Conservation (phyloP, 1,140 invertebrate species). For the Orius insidiosus region DNA sequence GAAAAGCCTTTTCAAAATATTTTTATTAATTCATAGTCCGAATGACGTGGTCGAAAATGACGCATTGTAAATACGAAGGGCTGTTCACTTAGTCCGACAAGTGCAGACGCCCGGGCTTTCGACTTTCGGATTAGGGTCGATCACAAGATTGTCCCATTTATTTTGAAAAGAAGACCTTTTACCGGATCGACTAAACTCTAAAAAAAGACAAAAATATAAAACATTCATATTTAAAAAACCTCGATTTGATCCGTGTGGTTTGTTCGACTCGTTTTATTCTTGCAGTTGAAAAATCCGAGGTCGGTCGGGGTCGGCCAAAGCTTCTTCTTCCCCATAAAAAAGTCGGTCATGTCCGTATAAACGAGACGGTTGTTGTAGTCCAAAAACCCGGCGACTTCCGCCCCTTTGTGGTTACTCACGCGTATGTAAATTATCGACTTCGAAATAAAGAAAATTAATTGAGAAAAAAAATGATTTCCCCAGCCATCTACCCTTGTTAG, state of each 20-base stretch:
- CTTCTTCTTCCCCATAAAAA: conserved; percentile 43
- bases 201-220: conserved; percentile 18
- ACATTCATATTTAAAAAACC: conserved; percentile 19
- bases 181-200: conserved; percentile 43
- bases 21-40: conserved; percentile 22
- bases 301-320: conserved; percentile 43
- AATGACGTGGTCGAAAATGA: conserved; percentile 44
- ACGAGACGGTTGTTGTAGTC: conserved; percentile 52
- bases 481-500: not conserved
- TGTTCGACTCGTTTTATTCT: conserved; percentile 37
- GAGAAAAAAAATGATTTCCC: not conserved
- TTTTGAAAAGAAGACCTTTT: conserved; percentile 45
- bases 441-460: conserved; percentile 13
- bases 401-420: conserved; percentile 37
- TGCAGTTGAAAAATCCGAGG: conserved; percentile 58
- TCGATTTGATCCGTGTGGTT: conserved; percentile 50
- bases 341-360: conserved; percentile 50
- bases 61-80: conserved; percentile 34
- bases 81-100: conserved; percentile 30
- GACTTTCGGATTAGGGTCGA: conserved; percentile 33
- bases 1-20: too few species aligned
- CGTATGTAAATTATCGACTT: conserved; percentile 56
- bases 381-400: conserved; percentile 60
- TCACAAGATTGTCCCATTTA: conserved; percentile 37
- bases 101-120: conserved; percentile 32